Percentiles rank a stretch among this genome's conserved stretches.
Evolutionary conservation across 2,113 vertebrate genomes (phyloP).

Genomic region (Anseranas semipalmata): DNA sequence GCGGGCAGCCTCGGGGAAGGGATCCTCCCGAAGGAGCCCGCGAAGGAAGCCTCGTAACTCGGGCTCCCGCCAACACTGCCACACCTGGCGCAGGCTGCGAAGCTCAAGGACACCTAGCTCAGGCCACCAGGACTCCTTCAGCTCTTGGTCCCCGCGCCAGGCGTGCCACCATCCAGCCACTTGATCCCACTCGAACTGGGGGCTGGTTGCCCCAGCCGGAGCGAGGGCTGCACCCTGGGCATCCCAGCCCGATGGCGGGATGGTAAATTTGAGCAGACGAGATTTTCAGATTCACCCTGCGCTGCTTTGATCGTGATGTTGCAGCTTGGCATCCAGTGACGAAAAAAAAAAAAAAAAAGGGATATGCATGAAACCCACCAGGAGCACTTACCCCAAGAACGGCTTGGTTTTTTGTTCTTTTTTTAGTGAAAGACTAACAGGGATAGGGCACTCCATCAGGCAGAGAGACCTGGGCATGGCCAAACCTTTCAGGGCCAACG

Average conservation of each 20-base stretch:
- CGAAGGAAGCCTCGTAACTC: neutral
- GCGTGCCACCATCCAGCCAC: neutral
- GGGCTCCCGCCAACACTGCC: fast-evolving
- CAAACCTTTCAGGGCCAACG: neutral
- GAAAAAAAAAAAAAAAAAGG: neutral
- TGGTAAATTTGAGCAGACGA: neutral
- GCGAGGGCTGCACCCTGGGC: neutral
- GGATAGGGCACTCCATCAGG: neutral
- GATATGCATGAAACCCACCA: neutral
- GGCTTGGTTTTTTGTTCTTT: neutral
- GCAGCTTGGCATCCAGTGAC: neutral
- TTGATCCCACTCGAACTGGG: neutral
- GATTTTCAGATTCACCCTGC: neutral
- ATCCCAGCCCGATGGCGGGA: neutral
- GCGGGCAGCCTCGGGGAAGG: slow-evolving; percentile 3
- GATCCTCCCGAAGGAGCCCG: neutral
- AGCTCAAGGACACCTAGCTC: slow-evolving; percentile 60
- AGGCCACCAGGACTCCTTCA: slow-evolving; percentile 16
- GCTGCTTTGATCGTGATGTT: slow-evolving; percentile 33
- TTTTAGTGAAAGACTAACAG: neutral
- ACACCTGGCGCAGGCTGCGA: neutral
- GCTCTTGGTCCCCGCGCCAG: neutral
- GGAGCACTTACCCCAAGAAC: neutral
- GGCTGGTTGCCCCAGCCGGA: neutral
- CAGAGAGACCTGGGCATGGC: neutral